A percentile compares a stretch with the other conserved stretches of the same genome.
phyloP scores from a whole-genome alignment of 2,888 invertebrate species.

The Drosophila eohydei region DNA sequence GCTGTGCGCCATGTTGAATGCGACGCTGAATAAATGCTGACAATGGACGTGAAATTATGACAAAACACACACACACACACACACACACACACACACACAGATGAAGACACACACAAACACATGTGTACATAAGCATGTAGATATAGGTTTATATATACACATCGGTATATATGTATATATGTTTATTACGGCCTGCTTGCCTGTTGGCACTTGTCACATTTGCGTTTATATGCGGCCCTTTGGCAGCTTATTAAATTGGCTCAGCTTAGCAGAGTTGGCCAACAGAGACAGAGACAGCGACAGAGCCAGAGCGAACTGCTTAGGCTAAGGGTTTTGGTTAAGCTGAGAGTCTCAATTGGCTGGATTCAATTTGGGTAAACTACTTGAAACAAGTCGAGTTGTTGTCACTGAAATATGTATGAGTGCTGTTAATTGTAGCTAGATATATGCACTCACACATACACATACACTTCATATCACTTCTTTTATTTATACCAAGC shows the following conservation, averaged over 20 bases:
- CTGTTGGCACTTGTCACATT: constrained; percentile 74
- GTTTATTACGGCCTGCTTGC: constrained; percentile 19
- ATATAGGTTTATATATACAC: neutral
- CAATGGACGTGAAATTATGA: constrained; percentile 74
- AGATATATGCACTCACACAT: neutral
- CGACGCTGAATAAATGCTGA: constrained; percentile 74
- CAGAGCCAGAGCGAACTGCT: constrained; percentile 13
- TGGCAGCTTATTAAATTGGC: constrained; percentile 72
- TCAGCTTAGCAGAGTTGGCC: constrained; percentile 54
- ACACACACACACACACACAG: constrained; percentile 18
- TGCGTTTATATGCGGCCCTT: constrained; percentile 58
- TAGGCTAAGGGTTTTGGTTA: constrained; percentile 8
- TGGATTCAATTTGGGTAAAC: constrained; percentile 55
- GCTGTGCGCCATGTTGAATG: constrained; percentile 57
- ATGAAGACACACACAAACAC: constrained; percentile 1
- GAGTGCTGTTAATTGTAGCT: constrained; percentile 29
- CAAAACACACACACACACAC: constrained; percentile 38
- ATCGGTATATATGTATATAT: neutral
- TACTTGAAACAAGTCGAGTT: constrained; percentile 34
- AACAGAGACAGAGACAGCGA: constrained; percentile 7
- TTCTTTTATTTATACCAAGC: neutral
- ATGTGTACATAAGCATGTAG: neutral
- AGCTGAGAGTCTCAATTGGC: constrained; percentile 42
- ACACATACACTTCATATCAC: neutral
- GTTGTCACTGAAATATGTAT: constrained; percentile 16